These are phyloP conservation scores for Myiotriccus ornatus DNA, from an alignment of 2,797 vertebrate species.

Conservation along the genomic window DNA sequence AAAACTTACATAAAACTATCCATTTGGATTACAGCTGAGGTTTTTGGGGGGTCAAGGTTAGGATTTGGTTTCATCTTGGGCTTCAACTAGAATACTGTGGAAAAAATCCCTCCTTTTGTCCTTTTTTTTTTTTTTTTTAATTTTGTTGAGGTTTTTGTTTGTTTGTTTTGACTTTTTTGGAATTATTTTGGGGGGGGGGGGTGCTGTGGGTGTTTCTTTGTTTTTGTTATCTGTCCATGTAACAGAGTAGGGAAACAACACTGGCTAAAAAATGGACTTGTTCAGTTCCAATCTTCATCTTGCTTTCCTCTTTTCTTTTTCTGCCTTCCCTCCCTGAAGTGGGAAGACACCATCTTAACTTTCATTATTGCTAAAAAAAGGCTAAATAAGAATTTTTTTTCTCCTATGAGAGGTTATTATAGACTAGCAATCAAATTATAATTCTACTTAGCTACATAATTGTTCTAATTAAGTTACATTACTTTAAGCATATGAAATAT, in stretches of 20 bases:
- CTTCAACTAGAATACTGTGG: not conserved
- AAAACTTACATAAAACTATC: not conserved
- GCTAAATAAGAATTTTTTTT: not conserved
- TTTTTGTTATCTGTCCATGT: not conserved
- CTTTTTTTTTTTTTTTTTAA: not conserved
- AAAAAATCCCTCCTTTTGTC: accelerated
- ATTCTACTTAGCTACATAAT: slow-evolving; percentile 7
- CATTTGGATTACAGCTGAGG: not conserved
- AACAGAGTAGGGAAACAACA: not conserved
- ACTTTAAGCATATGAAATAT: not conserved
- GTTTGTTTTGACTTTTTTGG: not conserved
- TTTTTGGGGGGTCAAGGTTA: not conserved
- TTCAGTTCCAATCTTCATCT: not conserved
- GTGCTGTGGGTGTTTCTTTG: not conserved
- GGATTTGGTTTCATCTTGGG: not conserved
- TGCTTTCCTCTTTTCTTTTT: not conserved
- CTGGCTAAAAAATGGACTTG: not conserved
- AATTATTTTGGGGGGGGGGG: too few relatives aligned
- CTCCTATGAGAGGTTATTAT: not conserved
- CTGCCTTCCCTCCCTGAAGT: not conserved
- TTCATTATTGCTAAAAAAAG: not conserved
- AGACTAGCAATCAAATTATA: slow-evolving; percentile 4
- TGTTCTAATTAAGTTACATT: slow-evolving; percentile 35
- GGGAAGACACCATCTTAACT: not conserved
- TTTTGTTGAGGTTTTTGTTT: not conserved